Conservation (phyloP, 2,797 vertebrate species). For the Garrulus glandarius region DNA sequence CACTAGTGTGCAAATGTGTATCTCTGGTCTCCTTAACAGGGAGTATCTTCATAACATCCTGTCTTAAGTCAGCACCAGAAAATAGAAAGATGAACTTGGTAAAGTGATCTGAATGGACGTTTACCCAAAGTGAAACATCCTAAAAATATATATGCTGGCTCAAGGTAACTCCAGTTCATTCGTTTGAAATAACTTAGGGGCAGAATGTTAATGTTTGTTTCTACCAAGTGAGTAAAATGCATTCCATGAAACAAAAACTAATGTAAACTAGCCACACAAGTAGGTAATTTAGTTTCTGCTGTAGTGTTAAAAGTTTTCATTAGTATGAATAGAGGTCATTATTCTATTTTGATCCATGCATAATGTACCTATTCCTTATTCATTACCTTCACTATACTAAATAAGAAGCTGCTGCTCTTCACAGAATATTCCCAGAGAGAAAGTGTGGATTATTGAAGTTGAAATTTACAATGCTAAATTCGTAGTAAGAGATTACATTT, state of each 20-base stretch:
- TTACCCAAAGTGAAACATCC: background rate
- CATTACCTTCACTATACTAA: background rate
- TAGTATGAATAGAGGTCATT: background rate
- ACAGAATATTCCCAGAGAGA: background rate
- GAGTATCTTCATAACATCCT: background rate
- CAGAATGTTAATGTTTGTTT: background rate
- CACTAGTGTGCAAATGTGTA: background rate
- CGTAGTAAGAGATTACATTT: conserved; percentile 12
- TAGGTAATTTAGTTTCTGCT: background rate
- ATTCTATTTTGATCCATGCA: background rate
- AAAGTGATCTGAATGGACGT: background rate
- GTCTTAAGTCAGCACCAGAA: background rate
- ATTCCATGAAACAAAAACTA: background rate
- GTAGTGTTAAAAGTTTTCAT: background rate
- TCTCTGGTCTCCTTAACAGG: background rate
- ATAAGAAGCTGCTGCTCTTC: conserved; percentile 20
- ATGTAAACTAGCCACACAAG: background rate
- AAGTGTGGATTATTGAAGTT: background rate
- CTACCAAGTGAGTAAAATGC: background rate
- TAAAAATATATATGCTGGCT: background rate
- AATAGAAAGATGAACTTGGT: background rate
- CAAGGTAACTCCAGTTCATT: background rate
- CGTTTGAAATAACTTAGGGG: background rate
- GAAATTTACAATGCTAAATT: conserved; percentile 34
- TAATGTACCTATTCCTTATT: background rate